Base-by-base conservation (phyloP, 2,113 vertebrate species). In the Odocoileus hemionus region DNA sequence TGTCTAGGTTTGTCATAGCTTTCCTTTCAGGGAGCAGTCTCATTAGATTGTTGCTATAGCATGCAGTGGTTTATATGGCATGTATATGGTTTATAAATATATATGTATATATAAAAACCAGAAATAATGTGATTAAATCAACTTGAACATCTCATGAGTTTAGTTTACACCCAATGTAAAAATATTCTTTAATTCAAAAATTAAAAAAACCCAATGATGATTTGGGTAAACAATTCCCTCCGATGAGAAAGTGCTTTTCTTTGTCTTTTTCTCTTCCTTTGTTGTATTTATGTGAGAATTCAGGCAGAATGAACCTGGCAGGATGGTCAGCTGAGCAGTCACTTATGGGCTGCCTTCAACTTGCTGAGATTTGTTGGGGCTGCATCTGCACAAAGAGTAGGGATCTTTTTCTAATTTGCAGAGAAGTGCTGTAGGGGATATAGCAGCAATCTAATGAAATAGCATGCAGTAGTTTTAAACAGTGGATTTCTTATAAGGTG, bases 261-360 rank as follows among this genome's bases (percentile, higher is more conserved):
- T 58, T 52, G n/a, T 33, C 54, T 60, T 74, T 95, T 39, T 67
- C 45, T 58, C 28, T 61, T 95, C 12, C 78, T 74, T 83, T 76
- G 43, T 79, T 45, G 28, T 52, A 36, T 67, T 79, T 16, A 25
- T 61, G 57, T 23, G 25, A 45, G 64, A 91, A 95, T 57, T 70
- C 64, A 23, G 19, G 86, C 3, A 15, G 79, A 60, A 28, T 43
- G 86, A 61, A 85, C 17, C 9, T 60, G 28, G 23, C 50, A n/a
- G n/a, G 25, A 14, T 80, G 16, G 50, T 39, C 58, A 39, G 28
- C 28, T 61, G 61, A 23, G 26, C 33, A 12, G 14, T 14, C 39
- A 1, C 76, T 36, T 52, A 26, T 36, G 26, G n/a, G 54, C 43
- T 39, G 55, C 23, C 99, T 33, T 98, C 99, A 52, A 98, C 98